Conservation (phyloP, 2,888 invertebrate species). For the Lithophane ornitopus region DNA sequence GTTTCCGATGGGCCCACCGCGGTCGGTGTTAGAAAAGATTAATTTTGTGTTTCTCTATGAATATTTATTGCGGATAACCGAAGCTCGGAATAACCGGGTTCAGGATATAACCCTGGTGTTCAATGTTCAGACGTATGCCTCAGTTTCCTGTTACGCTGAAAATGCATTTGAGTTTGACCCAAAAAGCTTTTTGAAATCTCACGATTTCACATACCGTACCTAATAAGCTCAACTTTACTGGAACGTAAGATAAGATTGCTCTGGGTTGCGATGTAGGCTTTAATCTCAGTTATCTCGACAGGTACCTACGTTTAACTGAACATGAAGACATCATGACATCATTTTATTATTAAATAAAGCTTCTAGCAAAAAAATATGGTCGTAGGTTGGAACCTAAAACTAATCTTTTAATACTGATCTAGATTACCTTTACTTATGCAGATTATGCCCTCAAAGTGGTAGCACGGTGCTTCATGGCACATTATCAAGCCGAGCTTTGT, state of each 20-base stretch:
- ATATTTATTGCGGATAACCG: conserved; percentile 63
- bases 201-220: conserved; percentile 15
- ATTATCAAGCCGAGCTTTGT: conserved; percentile 31
- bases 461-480: conserved; percentile 4
- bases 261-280: conserved; percentile 14
- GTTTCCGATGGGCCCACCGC: conserved; percentile 61
- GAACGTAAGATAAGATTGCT: conserved; percentile 27
- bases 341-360: not conserved
- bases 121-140: conserved; percentile 48
- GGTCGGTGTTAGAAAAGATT: conserved; percentile 65
- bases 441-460: conserved; percentile 13
- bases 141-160: conserved; percentile 47
- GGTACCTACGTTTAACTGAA: not conserved
- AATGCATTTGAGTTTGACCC: conserved; percentile 47
- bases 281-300: conserved; percentile 1
- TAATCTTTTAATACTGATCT: conserved; percentile 5
- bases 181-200: conserved; percentile 37
- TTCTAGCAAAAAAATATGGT: too few species aligned
- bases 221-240: conserved; percentile 27
- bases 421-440: conserved; percentile 13
- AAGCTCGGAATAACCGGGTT: conserved; percentile 41
- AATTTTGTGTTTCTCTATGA: conserved; percentile 67
- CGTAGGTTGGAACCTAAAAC: too few species aligned
- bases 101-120: conserved; percentile 46
- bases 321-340: not conserved